These are phyloP conservation scores for Pollenia angustigena DNA, from an alignment of 2,888 invertebrate genomes.

Conservation along the genomic window DNA sequence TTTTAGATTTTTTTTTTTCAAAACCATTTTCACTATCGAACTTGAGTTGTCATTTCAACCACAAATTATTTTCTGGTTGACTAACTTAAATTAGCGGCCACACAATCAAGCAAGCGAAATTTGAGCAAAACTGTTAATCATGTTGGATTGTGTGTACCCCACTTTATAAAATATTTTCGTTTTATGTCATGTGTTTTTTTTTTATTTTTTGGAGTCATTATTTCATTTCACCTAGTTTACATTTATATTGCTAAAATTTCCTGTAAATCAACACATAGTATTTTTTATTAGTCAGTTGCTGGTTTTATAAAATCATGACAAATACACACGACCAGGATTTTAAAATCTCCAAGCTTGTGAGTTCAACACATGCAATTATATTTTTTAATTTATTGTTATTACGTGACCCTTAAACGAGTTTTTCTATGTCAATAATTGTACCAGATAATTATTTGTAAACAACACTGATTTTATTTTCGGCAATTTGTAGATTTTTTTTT, in stretches of 20 bases:
- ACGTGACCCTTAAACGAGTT: background rate
- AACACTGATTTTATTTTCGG: background rate
- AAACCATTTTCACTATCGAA: too few species aligned
- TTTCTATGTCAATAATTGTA: background rate
- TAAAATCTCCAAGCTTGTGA: background rate
- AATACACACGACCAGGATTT: background rate
- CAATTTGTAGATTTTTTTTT: background rate
- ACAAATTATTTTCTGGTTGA: too few species aligned
- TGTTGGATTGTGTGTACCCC: too few species aligned
- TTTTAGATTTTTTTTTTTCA: too few species aligned
- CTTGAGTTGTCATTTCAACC: too few species aligned
- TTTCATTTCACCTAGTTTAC: background rate
- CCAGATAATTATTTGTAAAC: background rate
- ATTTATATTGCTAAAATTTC: background rate
- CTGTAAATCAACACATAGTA: background rate
- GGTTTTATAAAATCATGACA: slow-evolving; percentile 5
- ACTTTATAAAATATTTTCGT: too few species aligned
- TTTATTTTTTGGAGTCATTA: background rate
- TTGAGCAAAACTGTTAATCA: too few species aligned
- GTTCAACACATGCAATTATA: background rate
- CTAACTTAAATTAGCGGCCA: too few species aligned
- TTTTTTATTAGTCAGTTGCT: background rate
- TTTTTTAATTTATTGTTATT: background rate
- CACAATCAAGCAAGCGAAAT: too few species aligned
- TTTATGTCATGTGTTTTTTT: background rate